Conservation (phyloP, 30 jellyfish, hydroid and myxozoan species). For the Hydra vulgaris region DNA sequence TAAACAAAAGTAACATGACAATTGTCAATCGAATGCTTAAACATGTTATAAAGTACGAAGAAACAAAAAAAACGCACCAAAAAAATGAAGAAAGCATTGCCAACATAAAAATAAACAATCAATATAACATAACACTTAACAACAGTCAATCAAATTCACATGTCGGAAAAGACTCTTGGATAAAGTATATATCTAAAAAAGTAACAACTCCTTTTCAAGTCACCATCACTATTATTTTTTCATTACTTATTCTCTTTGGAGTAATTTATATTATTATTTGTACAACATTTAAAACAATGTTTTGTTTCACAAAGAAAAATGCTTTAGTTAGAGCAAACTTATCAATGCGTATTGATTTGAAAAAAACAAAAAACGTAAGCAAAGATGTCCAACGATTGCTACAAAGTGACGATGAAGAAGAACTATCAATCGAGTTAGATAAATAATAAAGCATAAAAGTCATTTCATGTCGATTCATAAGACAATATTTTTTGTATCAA, state of each 20-base stretch:
- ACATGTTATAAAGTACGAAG: no score
- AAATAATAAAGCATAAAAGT: no score
- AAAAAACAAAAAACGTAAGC: neutral
- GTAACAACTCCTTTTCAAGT: slow-evolving; percentile 69
- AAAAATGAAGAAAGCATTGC: no score
- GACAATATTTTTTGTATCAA: no score
- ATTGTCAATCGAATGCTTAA: slow-evolving; percentile 34
- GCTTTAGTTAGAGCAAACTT: neutral
- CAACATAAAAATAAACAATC: no score
- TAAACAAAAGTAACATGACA: slow-evolving; percentile 65
- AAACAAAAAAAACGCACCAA: no score
- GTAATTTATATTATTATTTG: slow-evolving; percentile 47
- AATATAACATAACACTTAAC: no score
- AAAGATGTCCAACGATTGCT: neutral
- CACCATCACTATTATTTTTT: slow-evolving; percentile 54
- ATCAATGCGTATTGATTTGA: neutral
- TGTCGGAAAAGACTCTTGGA: slow-evolving; percentile 80
- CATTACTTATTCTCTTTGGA: slow-evolving; percentile 40
- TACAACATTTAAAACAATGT: slow-evolving; percentile 44
- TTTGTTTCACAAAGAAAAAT: neutral
- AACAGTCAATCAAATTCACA: no score
- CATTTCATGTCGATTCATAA: no score
- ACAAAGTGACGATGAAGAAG: neutral
- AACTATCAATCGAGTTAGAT: neutral
- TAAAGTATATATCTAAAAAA: slow-evolving; percentile 50